These are phyloP conservation scores for Ellobium chinense DNA, from an alignment of 2,888 invertebrate genomes.

Conservation along the genomic window DNA sequence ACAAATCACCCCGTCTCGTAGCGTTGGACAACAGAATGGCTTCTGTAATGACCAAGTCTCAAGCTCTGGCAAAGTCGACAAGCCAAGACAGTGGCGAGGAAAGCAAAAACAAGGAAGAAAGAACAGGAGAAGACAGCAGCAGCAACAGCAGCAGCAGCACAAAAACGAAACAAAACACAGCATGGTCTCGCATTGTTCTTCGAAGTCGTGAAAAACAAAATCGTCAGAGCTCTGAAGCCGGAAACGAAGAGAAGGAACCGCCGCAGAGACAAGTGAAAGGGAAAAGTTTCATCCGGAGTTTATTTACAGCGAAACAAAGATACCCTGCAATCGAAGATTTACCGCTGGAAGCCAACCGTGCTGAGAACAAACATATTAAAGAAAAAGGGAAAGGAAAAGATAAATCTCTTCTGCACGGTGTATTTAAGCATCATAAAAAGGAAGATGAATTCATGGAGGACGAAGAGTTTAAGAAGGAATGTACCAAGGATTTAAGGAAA, in stretches of 20 bases:
- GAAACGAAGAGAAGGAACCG: not conserved
- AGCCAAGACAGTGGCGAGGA: not conserved
- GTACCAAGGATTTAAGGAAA: not conserved
- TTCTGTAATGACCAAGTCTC: not conserved
- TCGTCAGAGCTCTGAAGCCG: not conserved
- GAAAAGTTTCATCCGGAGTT: not conserved
- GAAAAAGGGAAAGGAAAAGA: not conserved
- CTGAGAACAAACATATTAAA: not conserved
- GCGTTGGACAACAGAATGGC: not conserved
- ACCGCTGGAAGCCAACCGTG: not conserved
- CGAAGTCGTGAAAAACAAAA: not conserved
- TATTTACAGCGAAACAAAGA: not conserved
- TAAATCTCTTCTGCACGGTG: no score
- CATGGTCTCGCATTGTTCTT: not conserved
- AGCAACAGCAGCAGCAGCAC: not conserved
- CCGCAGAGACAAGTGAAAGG: not conserved
- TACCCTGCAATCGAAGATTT: not conserved
- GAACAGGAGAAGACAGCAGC: not conserved
- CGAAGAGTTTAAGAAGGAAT: not conserved
- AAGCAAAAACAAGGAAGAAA: no score
- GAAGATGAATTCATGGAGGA: not conserved
- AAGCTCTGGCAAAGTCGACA: not conserved
- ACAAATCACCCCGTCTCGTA: not conserved
- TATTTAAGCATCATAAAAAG: no score
- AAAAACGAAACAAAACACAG: not conserved